Evolutionary conservation across 2,113 vertebrate species (phyloP), one percentile per base, ranked within the genome.

Genomic region (Hippocampus zosterae): DNA sequence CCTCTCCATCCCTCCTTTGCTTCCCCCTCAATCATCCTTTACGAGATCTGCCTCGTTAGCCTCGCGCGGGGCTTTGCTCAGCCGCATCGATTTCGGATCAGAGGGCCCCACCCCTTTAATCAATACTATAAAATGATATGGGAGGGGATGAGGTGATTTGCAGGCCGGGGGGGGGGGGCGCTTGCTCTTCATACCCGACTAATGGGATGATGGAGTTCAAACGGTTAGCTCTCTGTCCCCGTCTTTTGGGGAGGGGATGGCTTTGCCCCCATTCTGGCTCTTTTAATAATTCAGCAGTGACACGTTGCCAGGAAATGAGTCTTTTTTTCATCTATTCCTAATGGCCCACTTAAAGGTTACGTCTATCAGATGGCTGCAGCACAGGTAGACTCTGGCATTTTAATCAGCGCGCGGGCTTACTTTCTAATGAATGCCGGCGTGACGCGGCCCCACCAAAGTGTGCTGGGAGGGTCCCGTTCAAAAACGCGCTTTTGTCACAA

Each of bases 281-380:
- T 86, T 85, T 90, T 85, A 89, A 89, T 91, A 89, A 90, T 91
- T 90, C 83, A 90, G 83, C 79, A 79, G 72, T 80, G 84, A 84
- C 87, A 84, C 73, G 80, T 90, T 73, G 81, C 75, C 81, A 88
- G 89, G 88, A 90, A 91, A 92, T 91, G 56, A 89, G 83, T 88
- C 68, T 91, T 91, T 60, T 91, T 90, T 90, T 90, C 90, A 92
- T 92, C 90, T 88, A 90, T 90, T 90, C 83, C 87, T 90, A 92
- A 91, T 90, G 83, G 87, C 84, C 87, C 82, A 85, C 84, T 92
- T 88, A 89, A 91, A 91, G 86, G 89, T 90, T 90, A 90, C 80
- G 87, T 87, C 85, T 90, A 86, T 92, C 87, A 88, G 88, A 89
- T 90, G 82, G 83, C 81, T 89, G 68, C 78, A 80, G 82, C 73